A percentile compares a stretch with the other conserved stretches of the same genome.
Conservation (phyloP, 1,140 invertebrate genomes). For the Penaeus indicus region DNA sequence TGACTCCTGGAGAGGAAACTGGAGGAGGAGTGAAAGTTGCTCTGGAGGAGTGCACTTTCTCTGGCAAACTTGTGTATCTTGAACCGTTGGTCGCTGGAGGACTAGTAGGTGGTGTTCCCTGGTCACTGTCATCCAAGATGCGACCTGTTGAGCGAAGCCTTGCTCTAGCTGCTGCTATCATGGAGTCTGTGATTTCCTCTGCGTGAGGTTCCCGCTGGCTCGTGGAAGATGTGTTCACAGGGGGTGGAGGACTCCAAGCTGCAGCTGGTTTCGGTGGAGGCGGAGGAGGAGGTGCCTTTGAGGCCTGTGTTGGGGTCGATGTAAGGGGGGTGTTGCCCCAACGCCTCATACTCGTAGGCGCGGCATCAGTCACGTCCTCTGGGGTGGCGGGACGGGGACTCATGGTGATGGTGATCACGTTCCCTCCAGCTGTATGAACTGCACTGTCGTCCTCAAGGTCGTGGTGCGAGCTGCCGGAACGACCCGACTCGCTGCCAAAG, state of each 20-base stretch:
- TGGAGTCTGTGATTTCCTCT: conserved; percentile 59
- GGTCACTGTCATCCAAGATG: conserved; percentile 54
- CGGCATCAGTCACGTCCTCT: conserved; percentile 47
- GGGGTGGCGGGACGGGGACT: conserved; percentile 61
- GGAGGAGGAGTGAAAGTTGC: conserved; percentile 36
- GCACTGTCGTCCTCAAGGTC: conserved; percentile 51
- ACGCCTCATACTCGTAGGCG: conserved; percentile 20
- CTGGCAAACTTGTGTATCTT: conserved; percentile 1
- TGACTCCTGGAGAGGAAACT: conserved; percentile 36
- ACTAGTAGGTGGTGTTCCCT: conserved; percentile 40
- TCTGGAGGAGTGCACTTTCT: conserved; percentile 22
- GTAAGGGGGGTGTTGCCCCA: conserved; percentile 16
- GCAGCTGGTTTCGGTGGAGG: conserved; percentile 57
- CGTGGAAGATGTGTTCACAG: conserved; percentile 23
- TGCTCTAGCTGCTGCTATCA: conserved; percentile 61
- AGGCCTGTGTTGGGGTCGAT: background rate
- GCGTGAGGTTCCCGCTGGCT: conserved; percentile 8
- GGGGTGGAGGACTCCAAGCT: conserved; percentile 32
- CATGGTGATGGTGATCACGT: conserved; percentile 65
- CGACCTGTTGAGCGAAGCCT: conserved; percentile 59
- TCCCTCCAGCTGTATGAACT: conserved; percentile 54
- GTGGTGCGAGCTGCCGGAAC: conserved; percentile 58
- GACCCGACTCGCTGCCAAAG: conserved; percentile 80
- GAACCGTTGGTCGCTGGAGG: conserved; percentile 35
- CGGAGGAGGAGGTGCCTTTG: conserved; percentile 51